phyloP scores from a whole-genome alignment of 2,113 vertebrate genomes.

The Noturus placidus region DNA sequence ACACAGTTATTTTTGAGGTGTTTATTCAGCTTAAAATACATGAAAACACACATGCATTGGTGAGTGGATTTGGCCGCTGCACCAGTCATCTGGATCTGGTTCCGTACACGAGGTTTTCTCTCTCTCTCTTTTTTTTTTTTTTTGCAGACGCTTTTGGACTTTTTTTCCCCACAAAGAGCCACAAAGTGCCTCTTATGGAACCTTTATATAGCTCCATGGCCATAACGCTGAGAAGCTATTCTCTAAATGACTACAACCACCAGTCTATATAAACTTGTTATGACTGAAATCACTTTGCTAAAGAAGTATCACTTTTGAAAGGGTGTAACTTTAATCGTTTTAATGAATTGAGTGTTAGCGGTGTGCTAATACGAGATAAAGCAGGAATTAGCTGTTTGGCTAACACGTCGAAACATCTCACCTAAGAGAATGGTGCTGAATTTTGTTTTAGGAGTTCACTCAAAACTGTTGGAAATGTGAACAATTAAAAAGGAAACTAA shows the following conservation, averaged over 20 bases:
- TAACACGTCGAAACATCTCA: not conserved
- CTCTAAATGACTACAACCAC: not conserved
- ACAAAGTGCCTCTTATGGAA: conserved; percentile 5
- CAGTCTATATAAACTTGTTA: not conserved
- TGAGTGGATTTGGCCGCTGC: not conserved
- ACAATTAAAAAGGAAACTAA: not conserved
- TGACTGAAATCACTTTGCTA: not conserved
- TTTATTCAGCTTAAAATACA: conserved; percentile 18
- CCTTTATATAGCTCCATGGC: not conserved
- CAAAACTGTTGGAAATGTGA: not conserved
- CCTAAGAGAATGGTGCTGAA: not conserved
- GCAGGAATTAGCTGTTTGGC: not conserved
- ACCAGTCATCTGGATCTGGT: conserved; percentile 19
- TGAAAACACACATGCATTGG: not conserved
- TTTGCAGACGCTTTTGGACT: not conserved
- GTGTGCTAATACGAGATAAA: not conserved
- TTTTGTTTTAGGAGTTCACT: not conserved
- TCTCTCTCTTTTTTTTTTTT: not conserved
- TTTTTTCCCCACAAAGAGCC: not conserved
- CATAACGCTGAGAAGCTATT: not conserved
- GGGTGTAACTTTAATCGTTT: not conserved
- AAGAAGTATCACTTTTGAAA: not conserved
- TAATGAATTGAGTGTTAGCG: not conserved
- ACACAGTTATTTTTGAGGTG: not conserved
- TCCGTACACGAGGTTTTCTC: not conserved